Percentiles rank a stretch among this genome's conserved stretches.
Conservation (phyloP, 2,888 invertebrate species). For the Syritta pipiens region DNA sequence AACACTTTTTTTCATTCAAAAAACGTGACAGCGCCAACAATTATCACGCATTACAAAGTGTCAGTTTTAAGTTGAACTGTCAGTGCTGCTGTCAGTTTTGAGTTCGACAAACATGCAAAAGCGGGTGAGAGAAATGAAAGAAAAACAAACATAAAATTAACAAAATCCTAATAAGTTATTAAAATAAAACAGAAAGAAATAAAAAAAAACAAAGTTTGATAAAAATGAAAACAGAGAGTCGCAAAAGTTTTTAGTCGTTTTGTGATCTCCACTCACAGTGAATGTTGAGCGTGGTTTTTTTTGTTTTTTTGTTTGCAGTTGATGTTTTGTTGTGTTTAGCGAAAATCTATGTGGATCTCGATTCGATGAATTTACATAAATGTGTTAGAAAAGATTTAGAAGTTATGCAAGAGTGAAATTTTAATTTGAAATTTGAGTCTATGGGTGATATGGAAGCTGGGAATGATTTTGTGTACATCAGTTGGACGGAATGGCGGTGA, state of each 20-base stretch:
- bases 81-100: conserved; percentile 4
- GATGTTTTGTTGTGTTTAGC: no score
- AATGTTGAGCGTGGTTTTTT: no score
- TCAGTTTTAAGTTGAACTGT: conserved; percentile 13
- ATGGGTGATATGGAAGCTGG: conserved; percentile 4
- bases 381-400: neutral
- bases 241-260: conserved; percentile 18
- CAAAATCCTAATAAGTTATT: conserved; percentile 46
- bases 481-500: conserved; percentile 42
- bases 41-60: conserved; percentile 34
- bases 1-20: no score
- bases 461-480: conserved; percentile 30
- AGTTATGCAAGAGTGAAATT: conserved; percentile 38
- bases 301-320: no score
- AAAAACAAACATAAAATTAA: conserved; percentile 26
- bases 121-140: neutral
- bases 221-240: neutral
- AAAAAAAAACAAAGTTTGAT: conserved; percentile 19
- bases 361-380: conserved; percentile 13
- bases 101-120: conserved; percentile 7
- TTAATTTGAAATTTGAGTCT: neutral
- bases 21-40: conserved; percentile 32
- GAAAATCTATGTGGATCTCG: no score
- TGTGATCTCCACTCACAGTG: neutral
- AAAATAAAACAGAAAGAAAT: conserved; percentile 28